phyloP scores from a whole-genome alignment of 2,888 invertebrate genomes.

The Lapara coniferarum region DNA sequence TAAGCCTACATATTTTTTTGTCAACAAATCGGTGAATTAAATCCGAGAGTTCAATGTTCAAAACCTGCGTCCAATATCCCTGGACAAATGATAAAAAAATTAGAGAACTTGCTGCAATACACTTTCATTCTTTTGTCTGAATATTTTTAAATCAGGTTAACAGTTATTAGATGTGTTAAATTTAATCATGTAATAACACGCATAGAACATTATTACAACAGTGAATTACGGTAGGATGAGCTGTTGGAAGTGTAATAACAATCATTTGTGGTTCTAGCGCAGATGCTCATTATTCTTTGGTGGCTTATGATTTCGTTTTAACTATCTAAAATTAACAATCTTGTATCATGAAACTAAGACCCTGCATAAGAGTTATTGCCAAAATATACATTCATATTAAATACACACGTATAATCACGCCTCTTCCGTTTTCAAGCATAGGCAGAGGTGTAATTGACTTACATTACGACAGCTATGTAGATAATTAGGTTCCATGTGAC shows the following conservation, averaged over 20 bases:
- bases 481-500: too few species aligned
- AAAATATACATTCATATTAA: too few species aligned
- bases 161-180: not conserved
- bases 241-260: slow-evolving; percentile 37
- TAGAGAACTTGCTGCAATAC: not conserved
- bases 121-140: not conserved
- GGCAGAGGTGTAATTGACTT: too few species aligned
- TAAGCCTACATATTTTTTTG: too few species aligned
- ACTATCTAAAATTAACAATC: slow-evolving; percentile 1
- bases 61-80: too few species aligned
- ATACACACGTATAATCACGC: too few species aligned
- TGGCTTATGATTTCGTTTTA: slow-evolving; percentile 8
- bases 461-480: too few species aligned
- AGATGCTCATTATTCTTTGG: slow-evolving; percentile 38
- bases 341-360: not conserved
- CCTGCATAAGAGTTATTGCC: too few species aligned
- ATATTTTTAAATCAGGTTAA: not conserved
- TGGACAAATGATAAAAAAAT: too few species aligned
- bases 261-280: slow-evolving; percentile 46
- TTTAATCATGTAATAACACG: slow-evolving; percentile 6
- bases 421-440: too few species aligned
- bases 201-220: not conserved
- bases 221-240: slow-evolving; percentile 37
- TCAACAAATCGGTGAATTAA: too few species aligned
- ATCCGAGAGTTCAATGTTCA: too few species aligned